Base-by-base conservation (phyloP, 1,140 invertebrate genomes). In the Bombus balteatus region DNA sequence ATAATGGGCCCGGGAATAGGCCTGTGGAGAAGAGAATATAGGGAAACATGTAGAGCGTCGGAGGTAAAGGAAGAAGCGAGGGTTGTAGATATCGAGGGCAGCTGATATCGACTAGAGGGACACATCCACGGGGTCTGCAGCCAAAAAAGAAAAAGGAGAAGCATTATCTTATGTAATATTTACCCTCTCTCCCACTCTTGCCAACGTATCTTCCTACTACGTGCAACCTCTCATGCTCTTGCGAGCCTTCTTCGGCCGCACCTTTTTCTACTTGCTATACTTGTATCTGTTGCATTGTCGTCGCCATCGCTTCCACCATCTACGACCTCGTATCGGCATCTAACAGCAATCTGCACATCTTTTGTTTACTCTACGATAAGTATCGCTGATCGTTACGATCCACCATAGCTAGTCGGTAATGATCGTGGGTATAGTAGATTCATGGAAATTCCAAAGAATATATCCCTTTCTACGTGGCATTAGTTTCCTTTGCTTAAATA, bases 121-220 rank as follows among this genome's bases (percentile, higher is more conserved):
- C 89, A 92, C 91, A 92, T 92, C 37, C 86, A 83, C 81, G 82
- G 89, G 88, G 83, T 92, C 81, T 73, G 75, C 65, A 85, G 78
- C 79, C 57, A 89, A 88, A 91, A 89, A 89, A 92, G 91, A 92
- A 93, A 90, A 92, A 88, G 87, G 88, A 92, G 88, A 85, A 80
- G 85, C 87, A 85, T 90, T 92, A 91, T 93, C 92, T 94, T 92
- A 94, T 93, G 92, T 93, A 93, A 94, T 93, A 94, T 93, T 94
- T 94, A 93, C 91, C 88, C 88, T 89, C 88, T 87, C 87, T 85
- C 75, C 73, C 10, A 41, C 22, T 28, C 9, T 37, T 37, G 22
- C 22, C 32, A 25, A 43, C 57, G 75, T 59, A 47, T 53, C 43
- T 39, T 62, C 47, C 66, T 41, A 62, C 59, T 81, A 77, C 53